Evolutionary conservation across 2,888 invertebrate species (phyloP).

Genomic region (Eristalis pertinax): DNA sequence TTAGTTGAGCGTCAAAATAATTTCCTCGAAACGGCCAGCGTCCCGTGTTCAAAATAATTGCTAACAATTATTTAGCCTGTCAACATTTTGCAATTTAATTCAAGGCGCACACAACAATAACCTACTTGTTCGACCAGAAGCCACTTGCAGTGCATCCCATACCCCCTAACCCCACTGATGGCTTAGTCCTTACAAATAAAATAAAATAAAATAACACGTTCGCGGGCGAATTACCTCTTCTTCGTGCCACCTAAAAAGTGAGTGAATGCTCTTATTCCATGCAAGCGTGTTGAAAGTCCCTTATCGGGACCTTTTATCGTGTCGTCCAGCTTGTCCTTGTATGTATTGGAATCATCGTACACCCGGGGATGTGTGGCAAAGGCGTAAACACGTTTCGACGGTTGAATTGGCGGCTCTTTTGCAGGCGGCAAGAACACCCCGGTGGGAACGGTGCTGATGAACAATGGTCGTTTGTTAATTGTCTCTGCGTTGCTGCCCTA

Average conservation of each 20-base stretch:
- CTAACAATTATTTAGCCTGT: conserved; percentile 46
- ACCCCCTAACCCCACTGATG: neutral
- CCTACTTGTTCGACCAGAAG: conserved; percentile 9
- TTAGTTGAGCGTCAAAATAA: conserved; percentile 25
- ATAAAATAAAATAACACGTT: conserved; percentile 16
- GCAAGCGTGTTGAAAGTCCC: conserved; percentile 56
- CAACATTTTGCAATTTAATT: conserved; percentile 51
- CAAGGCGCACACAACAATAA: conserved; percentile 26
- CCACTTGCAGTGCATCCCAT: neutral
- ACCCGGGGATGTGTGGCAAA: conserved; percentile 85
- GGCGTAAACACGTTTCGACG: conserved; percentile 84
- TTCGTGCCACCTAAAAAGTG: conserved; percentile 61
- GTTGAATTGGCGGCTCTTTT: conserved; percentile 81
- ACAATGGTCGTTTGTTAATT: conserved; percentile 83
- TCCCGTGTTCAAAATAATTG: conserved; percentile 41
- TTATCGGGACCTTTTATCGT: conserved; percentile 61
- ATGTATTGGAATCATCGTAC: conserved; percentile 74
- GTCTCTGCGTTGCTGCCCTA: conserved; percentile 76
- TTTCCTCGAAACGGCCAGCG: conserved; percentile 43
- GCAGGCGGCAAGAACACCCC: conserved; percentile 91
- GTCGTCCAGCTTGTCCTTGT: conserved; percentile 68
- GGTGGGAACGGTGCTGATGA: conserved; percentile 90
- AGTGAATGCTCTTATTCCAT: conserved; percentile 67
- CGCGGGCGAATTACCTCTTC: conserved; percentile 55
- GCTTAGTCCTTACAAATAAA: conserved; percentile 27